Base-by-base conservation (phyloP, 2,797 vertebrate species). In the Lerista edwardsae region DNA sequence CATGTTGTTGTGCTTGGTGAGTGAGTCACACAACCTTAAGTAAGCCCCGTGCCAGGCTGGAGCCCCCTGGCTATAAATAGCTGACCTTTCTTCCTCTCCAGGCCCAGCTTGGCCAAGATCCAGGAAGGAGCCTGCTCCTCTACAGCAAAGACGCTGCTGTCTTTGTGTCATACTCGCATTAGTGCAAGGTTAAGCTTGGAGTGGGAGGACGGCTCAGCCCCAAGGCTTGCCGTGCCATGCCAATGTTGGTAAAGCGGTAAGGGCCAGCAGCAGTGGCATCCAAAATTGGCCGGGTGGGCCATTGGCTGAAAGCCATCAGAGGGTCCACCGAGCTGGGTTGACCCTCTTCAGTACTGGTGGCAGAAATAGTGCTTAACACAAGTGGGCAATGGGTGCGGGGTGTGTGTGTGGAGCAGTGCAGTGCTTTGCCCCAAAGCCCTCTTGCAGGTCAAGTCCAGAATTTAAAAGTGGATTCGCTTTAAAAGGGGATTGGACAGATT, bases 31-130 rank as follows among this genome's bases (percentile, higher is more conserved):
- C 84, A 1, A 65, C 25, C 9, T 86, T 71, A 82, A 81, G 79
- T 76, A 62, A 77, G 79, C 73, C 47, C 55, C 34, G 25, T 86
- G 79, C 84, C 79, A 82, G 65, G 84, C 73, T 82, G 72, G 79
- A 82, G 84, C 79, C 84, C 84, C 79, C 57, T 67, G 41, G 69
- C 73, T 82, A 86, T 81, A 81, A 86, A 81, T 86, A 86, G 73
- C 23, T 82, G 84, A 77, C 84, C 84, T 82, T 86, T 86, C 73
- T 27, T 61, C 79, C 57, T 76, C 73, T 86, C 74, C 73, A 36
- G 41, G 39, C 84, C 67, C 21, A 6, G 31, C 55, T 51, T 44
- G 84, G 84, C 79, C 79, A 31, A 76, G 77, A 76, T 71, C 84
- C 84, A 86, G 57, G 25, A 71, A 47, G 27, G 72, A 36, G 41